A percentile compares a stretch with the other conserved stretches of the same genome.
Evolutionary conservation across 2,888 invertebrate genomes (phyloP).

Genomic region (Sminthurides aquaticus): DNA sequence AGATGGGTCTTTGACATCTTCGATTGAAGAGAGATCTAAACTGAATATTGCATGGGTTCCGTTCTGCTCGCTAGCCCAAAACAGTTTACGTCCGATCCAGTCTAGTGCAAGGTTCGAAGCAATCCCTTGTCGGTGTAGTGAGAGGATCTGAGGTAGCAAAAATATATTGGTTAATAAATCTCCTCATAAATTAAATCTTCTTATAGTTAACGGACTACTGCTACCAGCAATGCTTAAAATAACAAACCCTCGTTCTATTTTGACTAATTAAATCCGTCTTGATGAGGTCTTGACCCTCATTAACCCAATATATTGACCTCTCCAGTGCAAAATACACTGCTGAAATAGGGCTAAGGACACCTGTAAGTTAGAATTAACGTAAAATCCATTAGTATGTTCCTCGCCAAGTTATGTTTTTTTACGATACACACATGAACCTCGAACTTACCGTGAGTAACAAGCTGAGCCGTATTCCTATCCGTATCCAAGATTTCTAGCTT

Average conservation of each 20-base stretch:
- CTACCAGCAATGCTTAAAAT: no score
- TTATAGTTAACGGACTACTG: no score
- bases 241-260: no score
- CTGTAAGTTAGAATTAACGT: no score
- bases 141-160: constrained; percentile 6
- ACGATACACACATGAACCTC: no score
- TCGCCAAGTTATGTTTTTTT: constrained; percentile 13
- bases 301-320: constrained; percentile 70
- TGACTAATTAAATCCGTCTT: no score
- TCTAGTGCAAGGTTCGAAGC: constrained; percentile 60
- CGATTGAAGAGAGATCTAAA: constrained; percentile 27
- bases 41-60: constrained; percentile 30
- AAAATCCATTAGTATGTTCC: no score
- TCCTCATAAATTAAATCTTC: not conserved
- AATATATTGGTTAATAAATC: not conserved
- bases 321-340: constrained; percentile 44
- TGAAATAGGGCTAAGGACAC: constrained; percentile 30
- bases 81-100: constrained; percentile 78
- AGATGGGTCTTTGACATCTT: constrained; percentile 19
- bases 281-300: constrained; percentile 64
- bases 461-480: constrained; percentile 54
- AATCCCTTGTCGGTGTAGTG: constrained; percentile 21
- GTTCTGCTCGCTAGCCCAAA: constrained; percentile 56
- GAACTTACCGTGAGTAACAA: no score
- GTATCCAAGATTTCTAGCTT: constrained; percentile 67